Percentiles rank a stretch among this genome's conserved stretches.
Conservation (phyloP, 2,888 invertebrate genomes). For the Trachelus stipa region DNA sequence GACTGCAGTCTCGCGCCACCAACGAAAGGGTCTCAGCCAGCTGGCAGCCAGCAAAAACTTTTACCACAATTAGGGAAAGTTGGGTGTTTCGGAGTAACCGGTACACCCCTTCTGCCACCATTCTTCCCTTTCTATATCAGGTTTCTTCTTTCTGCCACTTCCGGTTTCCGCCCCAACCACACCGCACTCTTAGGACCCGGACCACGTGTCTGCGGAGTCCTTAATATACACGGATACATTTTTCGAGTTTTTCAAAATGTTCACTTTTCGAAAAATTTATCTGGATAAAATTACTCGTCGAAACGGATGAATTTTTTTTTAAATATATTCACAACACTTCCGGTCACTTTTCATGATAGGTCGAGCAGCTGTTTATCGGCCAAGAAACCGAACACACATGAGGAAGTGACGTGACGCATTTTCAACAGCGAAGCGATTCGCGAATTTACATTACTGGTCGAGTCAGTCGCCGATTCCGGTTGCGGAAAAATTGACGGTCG, state of each 20-base stretch:
- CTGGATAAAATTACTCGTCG: background rate
- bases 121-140: background rate
- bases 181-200: background rate
- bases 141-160: conserved; percentile 8
- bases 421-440: background rate
- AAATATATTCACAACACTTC: background rate
- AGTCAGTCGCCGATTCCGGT: background rate
- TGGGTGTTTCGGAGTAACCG: conserved; percentile 37
- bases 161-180: background rate
- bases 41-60: conserved; percentile 17
- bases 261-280: background rate
- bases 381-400: background rate
- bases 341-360: background rate
- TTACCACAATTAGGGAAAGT: conserved; percentile 38
- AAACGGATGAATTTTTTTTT: background rate
- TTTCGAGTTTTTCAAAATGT: background rate
- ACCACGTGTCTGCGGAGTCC: background rate
- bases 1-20: background rate
- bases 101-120: conserved; percentile 22
- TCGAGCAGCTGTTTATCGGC: background rate
- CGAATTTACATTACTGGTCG: background rate
- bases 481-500: background rate
- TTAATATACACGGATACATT: background rate
- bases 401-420: background rate
- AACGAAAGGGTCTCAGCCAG: conserved; percentile 1